These are phyloP conservation scores for Neoascia interrupta DNA, from an alignment of 2,888 invertebrate genomes.

Conservation along the genomic window DNA sequence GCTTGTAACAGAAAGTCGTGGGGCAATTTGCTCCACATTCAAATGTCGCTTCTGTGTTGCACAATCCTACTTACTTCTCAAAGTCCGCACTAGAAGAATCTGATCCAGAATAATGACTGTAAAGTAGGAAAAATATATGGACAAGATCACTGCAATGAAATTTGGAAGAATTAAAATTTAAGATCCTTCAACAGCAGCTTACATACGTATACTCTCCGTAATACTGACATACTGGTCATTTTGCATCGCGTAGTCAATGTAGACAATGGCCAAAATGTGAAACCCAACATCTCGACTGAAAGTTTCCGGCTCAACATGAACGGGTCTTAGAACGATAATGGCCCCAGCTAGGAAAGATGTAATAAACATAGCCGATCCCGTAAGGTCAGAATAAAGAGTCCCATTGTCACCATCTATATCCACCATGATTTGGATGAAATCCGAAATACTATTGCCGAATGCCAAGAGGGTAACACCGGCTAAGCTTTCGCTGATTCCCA, in stretches of 20 bases:
- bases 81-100: constrained; percentile 59
- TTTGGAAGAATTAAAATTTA: not conserved
- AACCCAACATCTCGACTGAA: constrained; percentile 72
- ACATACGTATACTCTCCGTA: constrained; percentile 66
- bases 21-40: no score
- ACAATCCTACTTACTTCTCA: constrained; percentile 55
- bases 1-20: no score
- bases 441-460: constrained; percentile 86
- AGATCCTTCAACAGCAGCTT: not conserved
- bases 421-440: constrained; percentile 83
- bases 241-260: constrained; percentile 70
- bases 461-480: constrained; percentile 86
- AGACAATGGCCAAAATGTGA: constrained; percentile 70
- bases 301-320: constrained; percentile 74
- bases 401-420: constrained; percentile 77
- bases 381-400: constrained; percentile 79
- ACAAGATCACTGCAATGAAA: constrained; percentile 67
- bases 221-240: constrained; percentile 65
- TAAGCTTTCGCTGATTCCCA: constrained; percentile 81
- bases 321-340: constrained; percentile 81
- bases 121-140: constrained; percentile 71
- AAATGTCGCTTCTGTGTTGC: no score
- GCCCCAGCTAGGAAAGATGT: constrained; percentile 82
- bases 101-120: constrained; percentile 71
- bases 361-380: constrained; percentile 83